Evolutionary conservation across 2,797 vertebrate species (phyloP).

Genomic region (Crypturellus tataupa): DNA sequence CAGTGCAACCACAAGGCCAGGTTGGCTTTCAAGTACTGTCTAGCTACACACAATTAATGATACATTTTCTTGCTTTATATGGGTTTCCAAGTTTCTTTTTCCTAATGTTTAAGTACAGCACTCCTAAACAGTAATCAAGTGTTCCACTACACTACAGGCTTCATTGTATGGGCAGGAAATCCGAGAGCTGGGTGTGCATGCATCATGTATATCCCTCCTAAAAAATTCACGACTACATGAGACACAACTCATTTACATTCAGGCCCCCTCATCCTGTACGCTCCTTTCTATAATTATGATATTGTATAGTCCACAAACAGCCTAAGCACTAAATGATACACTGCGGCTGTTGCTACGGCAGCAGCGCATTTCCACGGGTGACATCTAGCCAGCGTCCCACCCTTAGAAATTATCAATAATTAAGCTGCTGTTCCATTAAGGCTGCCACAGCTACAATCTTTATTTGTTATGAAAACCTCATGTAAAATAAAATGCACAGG

Average conservation of each 20-base stretch:
- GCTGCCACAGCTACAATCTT: neutral
- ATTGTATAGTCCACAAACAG: constrained; percentile 55
- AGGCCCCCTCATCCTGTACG: neutral
- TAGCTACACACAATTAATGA: neutral
- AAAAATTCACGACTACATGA: neutral
- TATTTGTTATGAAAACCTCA: neutral
- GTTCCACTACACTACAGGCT: neutral
- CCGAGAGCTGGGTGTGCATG: neutral
- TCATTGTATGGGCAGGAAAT: accelerated
- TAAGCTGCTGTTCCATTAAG: constrained; percentile 16
- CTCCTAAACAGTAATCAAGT: neutral
- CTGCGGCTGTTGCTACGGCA: constrained; percentile 60
- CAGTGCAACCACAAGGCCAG: accelerated
- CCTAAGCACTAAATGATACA: constrained; percentile 57
- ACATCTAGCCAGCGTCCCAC: constrained; percentile 24
- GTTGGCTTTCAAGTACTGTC: neutral
- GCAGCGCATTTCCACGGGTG: constrained; percentile 24
- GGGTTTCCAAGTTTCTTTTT: neutral
- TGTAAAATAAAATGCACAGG: neutral
- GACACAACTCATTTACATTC: constrained; percentile 16
- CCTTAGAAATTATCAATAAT: constrained; percentile 47
- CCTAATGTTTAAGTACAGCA: accelerated
- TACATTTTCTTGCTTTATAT: neutral
- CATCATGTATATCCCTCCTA: accelerated
- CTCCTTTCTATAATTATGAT: constrained; percentile 47